Evolutionary conservation across 2,888 invertebrate species (phyloP), one percentile per base, ranked within the genome.

Genomic region (Adelphocoris suturalis): DNA sequence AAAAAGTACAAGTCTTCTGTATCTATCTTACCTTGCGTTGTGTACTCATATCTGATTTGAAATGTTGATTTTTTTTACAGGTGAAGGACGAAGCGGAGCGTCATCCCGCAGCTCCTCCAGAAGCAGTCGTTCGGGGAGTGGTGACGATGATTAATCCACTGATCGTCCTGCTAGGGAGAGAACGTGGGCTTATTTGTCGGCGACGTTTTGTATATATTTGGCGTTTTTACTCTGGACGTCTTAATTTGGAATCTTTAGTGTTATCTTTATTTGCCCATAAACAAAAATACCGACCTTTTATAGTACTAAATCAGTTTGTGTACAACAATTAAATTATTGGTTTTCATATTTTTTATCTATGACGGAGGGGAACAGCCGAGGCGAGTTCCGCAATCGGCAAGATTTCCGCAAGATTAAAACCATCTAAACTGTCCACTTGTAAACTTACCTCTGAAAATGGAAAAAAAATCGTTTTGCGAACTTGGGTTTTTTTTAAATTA

Each of bases 71-170:
- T 37, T 37, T 68, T 52, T 88, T 80, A 14, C 75, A 86, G 86
- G 86, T 14, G 86, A 37, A 48, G 52, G 16, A 19, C 88, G 88
- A 0, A 88, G 90, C 52, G 88, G 89, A 55, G 82, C 87, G 9
- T 86, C 90, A 23, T 90, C 90, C n/a, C 57, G 89, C 16, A 90
- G 89, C 37, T 90, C 90, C n/a, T 89, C 86, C 5, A 89, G 90
- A 16, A 90, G 90, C 84, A 90, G 90, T 19, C 86, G 87, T 2
- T 90, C 90, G 46, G 90, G 90, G 47, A 90, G 90, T 48, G 90
- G 90, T 9, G 90, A 90, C 37, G 90, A 90, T n/a, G 90, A 87
- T 37, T 87, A 80, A 68, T 37, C 12, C 4, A 68, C 23, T 9
- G 2, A 13, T 11, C 12, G 52, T 16, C 52, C 11, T 1, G 5